phyloP scores from a whole-genome alignment of 2,113 vertebrate species.

The Corapipo altera region DNA sequence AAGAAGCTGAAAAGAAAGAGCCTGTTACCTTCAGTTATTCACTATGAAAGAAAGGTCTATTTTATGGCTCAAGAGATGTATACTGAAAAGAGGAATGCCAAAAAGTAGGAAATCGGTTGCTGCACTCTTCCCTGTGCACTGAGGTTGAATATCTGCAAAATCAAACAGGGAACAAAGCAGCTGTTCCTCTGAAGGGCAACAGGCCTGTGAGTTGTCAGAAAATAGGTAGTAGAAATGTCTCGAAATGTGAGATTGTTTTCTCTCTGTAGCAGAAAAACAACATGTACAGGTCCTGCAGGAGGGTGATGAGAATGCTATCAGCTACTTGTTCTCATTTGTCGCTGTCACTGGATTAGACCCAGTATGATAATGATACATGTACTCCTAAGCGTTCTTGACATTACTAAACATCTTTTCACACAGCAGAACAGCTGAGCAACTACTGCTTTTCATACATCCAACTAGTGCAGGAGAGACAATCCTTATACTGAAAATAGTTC shows the following conservation, averaged over 20 bases:
- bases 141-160: background rate
- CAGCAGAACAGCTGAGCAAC: background rate
- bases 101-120: background rate
- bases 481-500: background rate
- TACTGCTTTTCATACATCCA: background rate
- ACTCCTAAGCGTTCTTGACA: background rate
- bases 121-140: background rate
- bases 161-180: background rate
- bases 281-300: background rate
- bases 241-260: background rate
- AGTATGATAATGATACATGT: background rate
- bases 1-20: background rate
- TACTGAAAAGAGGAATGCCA: background rate
- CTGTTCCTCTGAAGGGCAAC: background rate
- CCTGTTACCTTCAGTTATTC: background rate
- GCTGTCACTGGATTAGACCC: background rate
- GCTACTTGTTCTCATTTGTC: background rate
- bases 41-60: background rate
- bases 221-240: background rate
- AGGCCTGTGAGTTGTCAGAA: background rate
- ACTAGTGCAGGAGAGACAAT: background rate
- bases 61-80: background rate
- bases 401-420: background rate
- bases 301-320: background rate
- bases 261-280: background rate